A percentile compares a stretch with the other conserved stretches of the same genome.
phyloP scores from a whole-genome alignment of 2,888 invertebrate species.

The Epistrophe grossulariae region DNA sequence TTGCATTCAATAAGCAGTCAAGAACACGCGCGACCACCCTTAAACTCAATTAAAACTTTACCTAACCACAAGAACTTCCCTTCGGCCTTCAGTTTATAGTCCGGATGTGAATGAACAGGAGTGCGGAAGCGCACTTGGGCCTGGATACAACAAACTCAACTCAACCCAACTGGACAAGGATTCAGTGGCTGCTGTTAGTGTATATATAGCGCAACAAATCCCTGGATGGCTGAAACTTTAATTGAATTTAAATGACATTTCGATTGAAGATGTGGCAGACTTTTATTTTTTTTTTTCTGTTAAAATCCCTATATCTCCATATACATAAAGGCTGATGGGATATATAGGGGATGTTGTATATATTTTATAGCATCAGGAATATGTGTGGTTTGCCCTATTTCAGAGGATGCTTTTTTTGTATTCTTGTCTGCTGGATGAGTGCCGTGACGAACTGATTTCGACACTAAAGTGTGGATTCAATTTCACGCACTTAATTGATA shows the following conservation, averaged over 20 bases:
- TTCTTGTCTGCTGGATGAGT: conserved; percentile 1
- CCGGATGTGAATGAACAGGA: conserved; percentile 29
- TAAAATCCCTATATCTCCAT: background rate
- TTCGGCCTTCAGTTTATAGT: background rate
- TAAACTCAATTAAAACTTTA: conserved; percentile 76
- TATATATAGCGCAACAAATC: conserved; percentile 57
- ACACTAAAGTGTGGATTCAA: conserved; percentile 62
- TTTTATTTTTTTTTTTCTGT: conserved; percentile 18
- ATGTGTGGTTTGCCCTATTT: conserved; percentile 51
- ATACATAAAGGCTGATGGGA: background rate
- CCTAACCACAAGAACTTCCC: conserved; percentile 68
- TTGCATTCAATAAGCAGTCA: conserved; percentile 76
- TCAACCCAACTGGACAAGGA: conserved; percentile 48
- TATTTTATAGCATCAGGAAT: conserved; percentile 27
- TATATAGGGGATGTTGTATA: conserved; percentile 12
- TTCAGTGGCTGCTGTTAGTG: conserved; percentile 62
- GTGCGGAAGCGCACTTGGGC: conserved; percentile 31
- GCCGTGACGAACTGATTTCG: conserved; percentile 61
- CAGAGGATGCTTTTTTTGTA: background rate
- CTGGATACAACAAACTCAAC: conserved; percentile 14
- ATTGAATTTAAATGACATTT: conserved; percentile 75
- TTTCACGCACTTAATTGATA: conserved; percentile 65
- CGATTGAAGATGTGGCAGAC: conserved; percentile 70
- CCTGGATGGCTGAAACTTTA: conserved; percentile 69
- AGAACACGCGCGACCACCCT: conserved; percentile 76